Evolutionary conservation across 1,140 invertebrate species (phyloP).

Genomic region (Drosophila eugracilis): DNA sequence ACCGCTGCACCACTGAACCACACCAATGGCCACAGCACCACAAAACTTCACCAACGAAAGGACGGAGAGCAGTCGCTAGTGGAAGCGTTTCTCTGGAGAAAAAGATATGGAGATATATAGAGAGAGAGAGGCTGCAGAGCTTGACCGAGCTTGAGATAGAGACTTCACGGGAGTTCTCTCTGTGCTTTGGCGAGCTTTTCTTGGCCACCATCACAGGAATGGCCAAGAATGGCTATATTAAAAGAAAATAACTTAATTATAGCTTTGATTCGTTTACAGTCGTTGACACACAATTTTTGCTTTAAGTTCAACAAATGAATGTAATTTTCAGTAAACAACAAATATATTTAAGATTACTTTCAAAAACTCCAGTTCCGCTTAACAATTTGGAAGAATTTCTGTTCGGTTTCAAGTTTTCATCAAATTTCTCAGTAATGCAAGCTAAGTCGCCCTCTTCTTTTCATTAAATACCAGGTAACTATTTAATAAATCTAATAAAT

Average conservation of each 20-base stretch:
- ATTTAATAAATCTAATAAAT: conserved; percentile 64
- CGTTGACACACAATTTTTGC: no score
- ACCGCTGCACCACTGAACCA: conserved; percentile 3
- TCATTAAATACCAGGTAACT: conserved; percentile 14
- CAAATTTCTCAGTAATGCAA: neutral
- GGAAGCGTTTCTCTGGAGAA: conserved; percentile 17
- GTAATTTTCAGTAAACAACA: no score
- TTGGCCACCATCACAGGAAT: conserved; percentile 18
- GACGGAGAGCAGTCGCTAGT: conserved; percentile 47
- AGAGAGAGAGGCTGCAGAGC: conserved; percentile 16
- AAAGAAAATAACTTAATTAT: neutral
- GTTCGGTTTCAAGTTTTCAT: conserved; percentile 1
- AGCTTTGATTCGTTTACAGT: no score
- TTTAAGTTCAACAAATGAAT: no score
- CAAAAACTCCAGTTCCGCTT: neutral
- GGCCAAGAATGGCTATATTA: conserved; percentile 7
- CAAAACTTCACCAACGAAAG: conserved; percentile 78
- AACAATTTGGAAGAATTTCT: neutral
- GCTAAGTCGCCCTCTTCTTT: conserved; percentile 1
- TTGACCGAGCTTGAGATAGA: conserved; percentile 28
- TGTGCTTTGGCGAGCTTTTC: conserved; percentile 72
- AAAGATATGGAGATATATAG: conserved; percentile 8
- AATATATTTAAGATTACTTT: neutral
- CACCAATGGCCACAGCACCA: conserved; percentile 24
- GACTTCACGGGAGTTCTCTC: conserved; percentile 38